Evolutionary conservation across 2,113 vertebrate genomes (phyloP).

Genomic region (Barbus barbus): DNA sequence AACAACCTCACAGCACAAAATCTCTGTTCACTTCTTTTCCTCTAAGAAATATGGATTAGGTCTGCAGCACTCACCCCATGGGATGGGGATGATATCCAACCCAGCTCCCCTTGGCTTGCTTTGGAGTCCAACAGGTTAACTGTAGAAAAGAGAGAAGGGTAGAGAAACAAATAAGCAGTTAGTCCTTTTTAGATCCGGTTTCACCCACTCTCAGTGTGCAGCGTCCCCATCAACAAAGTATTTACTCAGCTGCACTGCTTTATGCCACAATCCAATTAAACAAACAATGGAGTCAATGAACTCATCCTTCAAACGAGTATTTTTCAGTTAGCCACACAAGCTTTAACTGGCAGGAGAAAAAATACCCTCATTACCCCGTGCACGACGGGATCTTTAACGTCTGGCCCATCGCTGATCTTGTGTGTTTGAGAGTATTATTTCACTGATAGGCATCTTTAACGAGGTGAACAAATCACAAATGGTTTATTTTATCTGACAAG

Average conservation of each 20-base stretch:
- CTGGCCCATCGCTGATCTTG: not conserved
- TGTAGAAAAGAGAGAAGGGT: slow-evolving; percentile 73
- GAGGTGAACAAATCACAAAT: slow-evolving; percentile 31
- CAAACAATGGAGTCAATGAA: slow-evolving; percentile 51
- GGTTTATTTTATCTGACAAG: slow-evolving; percentile 23
- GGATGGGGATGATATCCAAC: slow-evolving; percentile 97
- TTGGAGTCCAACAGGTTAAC: slow-evolving; percentile 99
- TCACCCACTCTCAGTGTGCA: slow-evolving; percentile 64
- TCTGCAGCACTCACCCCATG: slow-evolving; percentile 89
- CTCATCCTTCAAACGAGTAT: slow-evolving; percentile 37
- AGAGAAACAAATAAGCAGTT: slow-evolving; percentile 70
- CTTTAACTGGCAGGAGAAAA: not conserved
- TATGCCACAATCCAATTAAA: slow-evolving; percentile 52
- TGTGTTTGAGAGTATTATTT: slow-evolving; percentile 5
- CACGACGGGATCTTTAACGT: slow-evolving; percentile 23
- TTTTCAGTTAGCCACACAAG: slow-evolving; percentile 19
- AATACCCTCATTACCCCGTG: slow-evolving; percentile 10
- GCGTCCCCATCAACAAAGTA: slow-evolving; percentile 61
- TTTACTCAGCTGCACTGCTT: slow-evolving; percentile 77
- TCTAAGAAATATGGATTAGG: slow-evolving; percentile 10
- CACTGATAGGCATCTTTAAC: slow-evolving; percentile 42
- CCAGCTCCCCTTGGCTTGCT: slow-evolving; percentile 96
- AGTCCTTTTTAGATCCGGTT: slow-evolving; percentile 74
- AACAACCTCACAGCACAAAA: slow-evolving; percentile 2
- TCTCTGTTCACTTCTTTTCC: not conserved